Evolutionary conservation across 2,888 invertebrate species (phyloP), one percentile per base, ranked within the genome.

Genomic region (Erebia epiphron): DNA sequence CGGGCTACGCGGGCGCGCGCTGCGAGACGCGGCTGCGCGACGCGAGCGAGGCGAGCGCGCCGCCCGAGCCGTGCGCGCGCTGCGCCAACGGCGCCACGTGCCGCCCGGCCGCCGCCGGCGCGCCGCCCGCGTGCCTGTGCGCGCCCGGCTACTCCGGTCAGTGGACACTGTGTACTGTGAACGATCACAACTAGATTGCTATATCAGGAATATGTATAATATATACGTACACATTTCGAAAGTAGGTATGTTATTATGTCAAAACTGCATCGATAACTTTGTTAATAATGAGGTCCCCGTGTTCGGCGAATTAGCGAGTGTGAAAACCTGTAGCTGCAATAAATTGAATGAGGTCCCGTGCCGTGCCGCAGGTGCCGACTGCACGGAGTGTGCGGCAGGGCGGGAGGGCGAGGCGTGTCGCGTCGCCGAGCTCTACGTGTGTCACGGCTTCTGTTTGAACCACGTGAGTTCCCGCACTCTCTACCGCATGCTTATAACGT

Each of bases 1-100:
- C 95, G 0, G 94, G 95, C 58, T 97, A 95, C 84, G 89, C 93
- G 49, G 97, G 97, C 79, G 95, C 82, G 94, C 95, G 75, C 0
- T 73, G 73, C 63, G 64, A 72, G 70, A n/a, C 56, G 94, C 78
- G 95, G 96, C 86, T 95, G 75, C 87, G 88, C 78, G 76, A 54
- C 70, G 70, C 26, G 18, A 82, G 76, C 49, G 77, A 80, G 16
- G 75, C 50, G 75, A 71, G 2, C 58, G 58, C 7, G 84, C 89
- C 93, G 49, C 97, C 97, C 79, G 95, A 95, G 74, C 95, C 75
- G 0, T 73, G 72, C 62, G 75, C 88, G 88, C 26, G 26, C 26
- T 26, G 26, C 4, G 26, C 26, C 26, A 77, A 75, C 57, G 71
- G 70, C 21, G 21, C 83, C 76, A 75, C 46, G 75, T 67, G 68